Conservation (phyloP, 2,113 vertebrate species). For the Gadus macrocephalus region DNA sequence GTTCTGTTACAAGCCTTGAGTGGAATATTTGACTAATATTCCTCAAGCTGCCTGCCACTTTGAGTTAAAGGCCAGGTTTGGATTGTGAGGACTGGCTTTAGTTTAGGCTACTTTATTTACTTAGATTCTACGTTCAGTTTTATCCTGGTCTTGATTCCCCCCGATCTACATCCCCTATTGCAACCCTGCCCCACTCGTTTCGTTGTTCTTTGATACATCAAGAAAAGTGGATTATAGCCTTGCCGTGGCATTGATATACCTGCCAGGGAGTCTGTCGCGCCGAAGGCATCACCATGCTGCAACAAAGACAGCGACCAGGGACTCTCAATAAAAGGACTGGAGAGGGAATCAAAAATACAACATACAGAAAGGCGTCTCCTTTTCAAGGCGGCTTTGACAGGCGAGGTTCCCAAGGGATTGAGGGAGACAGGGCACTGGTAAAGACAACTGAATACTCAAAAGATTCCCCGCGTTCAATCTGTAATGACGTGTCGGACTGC, state of each 20-base stretch:
- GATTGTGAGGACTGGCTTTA: too few relatives aligned
- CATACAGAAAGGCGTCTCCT: constrained; percentile 15
- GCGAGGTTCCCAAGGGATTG: constrained; percentile 32
- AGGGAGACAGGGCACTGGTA: constrained; percentile 23
- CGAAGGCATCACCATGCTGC: not conserved
- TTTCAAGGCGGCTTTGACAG: constrained; percentile 37
- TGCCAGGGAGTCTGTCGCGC: too few relatives aligned
- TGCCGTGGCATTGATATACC: too few relatives aligned
- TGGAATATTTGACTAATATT: constrained; percentile 23
- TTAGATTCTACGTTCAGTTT: too few relatives aligned
- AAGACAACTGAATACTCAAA: constrained; percentile 47
- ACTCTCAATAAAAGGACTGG: constrained; percentile 35
- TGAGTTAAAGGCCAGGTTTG: too few relatives aligned
- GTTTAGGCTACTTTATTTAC: too few relatives aligned
- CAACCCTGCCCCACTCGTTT: too few relatives aligned
- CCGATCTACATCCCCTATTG: too few relatives aligned
- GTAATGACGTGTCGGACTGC: not conserved
- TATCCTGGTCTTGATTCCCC: too few relatives aligned
- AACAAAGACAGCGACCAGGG: constrained; percentile 12
- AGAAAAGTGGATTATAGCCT: too few relatives aligned
- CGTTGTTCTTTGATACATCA: too few relatives aligned
- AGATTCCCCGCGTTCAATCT: constrained; percentile 27
- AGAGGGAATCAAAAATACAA: constrained; percentile 21
- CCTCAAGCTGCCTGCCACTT: not conserved
- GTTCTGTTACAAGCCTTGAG: constrained; percentile 11